Evolutionary conservation across 1,140 invertebrate species (phyloP), one percentile per base, ranked within the genome.

Genomic region (Zaprionus ghesquierei): DNA sequence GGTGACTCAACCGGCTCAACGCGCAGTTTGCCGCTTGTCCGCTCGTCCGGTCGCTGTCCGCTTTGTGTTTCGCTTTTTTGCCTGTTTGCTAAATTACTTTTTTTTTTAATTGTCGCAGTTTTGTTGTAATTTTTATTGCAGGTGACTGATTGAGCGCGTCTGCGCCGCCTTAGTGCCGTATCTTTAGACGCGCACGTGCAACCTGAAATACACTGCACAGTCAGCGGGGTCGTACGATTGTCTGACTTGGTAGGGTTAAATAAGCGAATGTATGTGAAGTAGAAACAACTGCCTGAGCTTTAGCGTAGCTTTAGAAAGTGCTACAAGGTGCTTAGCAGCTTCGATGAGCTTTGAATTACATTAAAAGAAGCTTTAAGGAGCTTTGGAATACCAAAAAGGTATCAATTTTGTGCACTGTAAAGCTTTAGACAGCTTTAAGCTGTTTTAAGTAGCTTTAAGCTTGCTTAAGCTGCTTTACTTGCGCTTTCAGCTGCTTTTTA

Each of bases 1-100:
- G 82, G 82, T 87, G 82, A 87, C 78, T 87, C 82, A 87, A 87
- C 81, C 81, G 68, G 69, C 75, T 79, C 69, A 71, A 22, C 68
- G 69, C 18, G 54, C 54, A 44, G 18, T 50, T 53, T 15, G 12
- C 41, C 31, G 41, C 5, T 60, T 15, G 35, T 41, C 35, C 27
- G 27, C 20, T 60, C 44, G 55, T 20, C 33, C 54, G 44, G 58
- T 54, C 27, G 27, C 23, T 65, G 38, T 12, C 18, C 41, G 41
- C 1, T 33, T 35, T 58, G 13, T 35, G 20, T 46, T 70, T n/a
- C 20, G 31, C 41, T 27, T 41, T 50, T 49, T 25, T 33, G 55
- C 31, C 51, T 61, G 27, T 35, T 56, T 55, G 22, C 20, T 50
- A 29, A 51, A 51, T 56, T 63, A 12, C 29, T 65, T 51, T 54